Evolutionary conservation across 1,140 invertebrate species (phyloP), one percentile per base, ranked within the genome.

Genomic region (Diorhabda sublineata): DNA sequence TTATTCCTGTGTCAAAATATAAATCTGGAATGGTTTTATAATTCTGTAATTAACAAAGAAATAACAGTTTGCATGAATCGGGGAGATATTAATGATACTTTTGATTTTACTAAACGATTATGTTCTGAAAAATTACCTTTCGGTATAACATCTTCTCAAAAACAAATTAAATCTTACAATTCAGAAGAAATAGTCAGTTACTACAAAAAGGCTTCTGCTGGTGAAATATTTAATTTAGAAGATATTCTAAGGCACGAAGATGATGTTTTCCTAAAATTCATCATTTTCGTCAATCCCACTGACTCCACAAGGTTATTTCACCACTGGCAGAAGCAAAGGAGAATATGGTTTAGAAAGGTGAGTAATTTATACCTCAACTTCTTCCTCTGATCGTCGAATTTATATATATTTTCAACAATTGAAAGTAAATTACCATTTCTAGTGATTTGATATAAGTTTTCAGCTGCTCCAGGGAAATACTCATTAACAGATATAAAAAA

Each of bases 261-360:
- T 42, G 41, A 64, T 26, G 11, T 67, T 5, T 45, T 58, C 58
- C 77, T 84, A 47, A 81, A 76, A 74, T 81, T 73, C 58, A 75
- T 67, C 56, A 66, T 79, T 71, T 84, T 83, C 75, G 65, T 81
- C 44, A 26, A 75, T 45, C 77, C 79, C 6, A 71, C 78, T 57
- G 80, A 84, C 74, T 73, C 82, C 11, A 83, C 82, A 77, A 84
- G 85, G 70, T 84, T 86, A 77, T 90, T 89, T 77, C 85, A 89
- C 74, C 86, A 88, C 64, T 88, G 88, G 81, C 91, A 92, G 75
- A 84, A 89, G 71, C 87, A 91, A 75, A 85, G 90, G 67, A 91
- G 90, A 79, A 87, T 90, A 69, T 94, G 91, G 91, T 94, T 91
- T 91, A 87, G 89, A 76, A 90, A 88, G 80, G 85, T 84, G 83